These are phyloP conservation scores for Thamnaconus septentrionalis DNA, from an alignment of 2,113 vertebrate genomes.

Conservation along the genomic window DNA sequence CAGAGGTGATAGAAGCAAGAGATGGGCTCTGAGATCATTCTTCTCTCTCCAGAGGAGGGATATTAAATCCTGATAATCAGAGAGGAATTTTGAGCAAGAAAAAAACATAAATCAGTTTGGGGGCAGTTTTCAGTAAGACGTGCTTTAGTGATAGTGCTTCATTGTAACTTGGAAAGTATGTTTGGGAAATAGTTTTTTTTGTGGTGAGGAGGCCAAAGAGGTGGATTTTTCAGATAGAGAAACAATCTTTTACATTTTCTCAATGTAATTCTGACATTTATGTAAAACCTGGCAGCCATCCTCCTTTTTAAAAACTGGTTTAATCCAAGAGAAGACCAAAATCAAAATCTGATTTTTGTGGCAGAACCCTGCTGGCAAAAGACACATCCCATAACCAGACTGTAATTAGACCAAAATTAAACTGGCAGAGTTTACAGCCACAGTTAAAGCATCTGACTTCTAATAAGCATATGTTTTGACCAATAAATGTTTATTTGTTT, in stretches of 20 bases:
- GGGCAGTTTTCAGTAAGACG: too few species aligned
- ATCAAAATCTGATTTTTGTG: conserved; percentile 19
- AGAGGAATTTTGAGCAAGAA: background rate
- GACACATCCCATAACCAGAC: too few species aligned
- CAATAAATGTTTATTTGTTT: too few species aligned
- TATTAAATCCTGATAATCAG: conserved; percentile 41
- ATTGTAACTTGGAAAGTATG: too few species aligned
- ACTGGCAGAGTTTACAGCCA: too few species aligned
- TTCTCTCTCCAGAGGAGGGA: conserved; percentile 8
- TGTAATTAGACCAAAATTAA: too few species aligned
- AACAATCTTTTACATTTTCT: conserved; percentile 17
- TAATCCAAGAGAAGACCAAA: conserved; percentile 44
- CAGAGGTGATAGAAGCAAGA: conserved; percentile 34
- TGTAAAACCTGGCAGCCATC: background rate
- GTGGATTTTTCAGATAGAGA: conserved; percentile 8
- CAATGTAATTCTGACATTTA: background rate
- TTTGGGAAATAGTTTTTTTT: conserved; percentile 5
- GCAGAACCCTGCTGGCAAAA: too few species aligned
- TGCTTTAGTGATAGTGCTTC: too few species aligned
- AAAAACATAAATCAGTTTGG: background rate
- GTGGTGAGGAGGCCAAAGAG: conserved; percentile 27
- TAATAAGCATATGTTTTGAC: too few species aligned
- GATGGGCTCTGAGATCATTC: conserved; percentile 39
- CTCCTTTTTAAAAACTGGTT: background rate
- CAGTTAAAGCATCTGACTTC: too few species aligned